Evolutionary conservation across 1,140 invertebrate genomes (phyloP), one percentile per base, ranked within the genome.

Genomic region (Polypedilum vanderplanki): DNA sequence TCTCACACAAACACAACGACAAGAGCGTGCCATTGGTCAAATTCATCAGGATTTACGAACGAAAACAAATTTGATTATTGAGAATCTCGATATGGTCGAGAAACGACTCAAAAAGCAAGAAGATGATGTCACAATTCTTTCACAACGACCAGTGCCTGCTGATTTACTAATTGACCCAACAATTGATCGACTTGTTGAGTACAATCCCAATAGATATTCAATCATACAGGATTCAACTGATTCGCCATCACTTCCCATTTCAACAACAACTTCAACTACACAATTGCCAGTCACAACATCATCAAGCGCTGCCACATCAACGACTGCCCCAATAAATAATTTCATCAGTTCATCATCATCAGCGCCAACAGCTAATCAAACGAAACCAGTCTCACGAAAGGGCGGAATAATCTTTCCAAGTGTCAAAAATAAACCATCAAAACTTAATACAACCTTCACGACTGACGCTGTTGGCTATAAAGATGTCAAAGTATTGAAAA

Each of bases 321-420:
- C 77, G 65, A 74, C 77, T 77, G 76, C 78, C 41, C 74, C 79
- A 80, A 41, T 78, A 77, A 46, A 79, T 77, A 75, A 77, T 75
- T 57, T 81, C 75, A 76, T 79, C 20, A 78, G 80, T 12, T 79
- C 75, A 75, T 78, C 24, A 81, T 79, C 77, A 81, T 81, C 83
- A 82, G 80, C 74, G 12, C 67, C 67, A 18, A 15, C 46, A 18
- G 7, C 18, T 40, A 75, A 57, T 76, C 77, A 8, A 20, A 41
- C 18, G 18, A 70, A 22, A 18, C 8, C 65, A 7, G 17, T 76
- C 3, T 78, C 78, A 46, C 87, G 90, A 75, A 93, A 91, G 82
- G 88, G 90, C 18, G 90, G 91, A 67, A 88, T 95, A 78, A 94
- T 95, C 81, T 95, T 95, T 84, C 93, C 93, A 0, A 93, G 92